Evolutionary conservation across 2,888 invertebrate species (phyloP).

Genomic region (Scotopteryx bipunctaria): DNA sequence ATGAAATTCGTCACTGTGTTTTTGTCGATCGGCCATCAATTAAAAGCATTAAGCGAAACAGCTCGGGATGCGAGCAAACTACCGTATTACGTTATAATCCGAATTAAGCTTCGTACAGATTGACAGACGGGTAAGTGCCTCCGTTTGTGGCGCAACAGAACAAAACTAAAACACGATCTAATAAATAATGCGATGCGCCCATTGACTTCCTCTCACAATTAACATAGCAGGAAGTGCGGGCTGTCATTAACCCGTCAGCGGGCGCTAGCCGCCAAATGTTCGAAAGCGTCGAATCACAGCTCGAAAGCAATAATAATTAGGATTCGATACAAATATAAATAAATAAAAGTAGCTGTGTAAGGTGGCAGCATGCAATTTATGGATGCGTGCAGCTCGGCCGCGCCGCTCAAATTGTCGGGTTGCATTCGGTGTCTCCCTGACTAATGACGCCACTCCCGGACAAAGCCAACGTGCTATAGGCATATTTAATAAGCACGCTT

Average conservation of each 20-base stretch:
- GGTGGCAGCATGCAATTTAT: constrained; percentile 79
- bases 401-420: constrained; percentile 74
- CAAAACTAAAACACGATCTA: constrained; percentile 67
- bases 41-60: constrained; percentile 72
- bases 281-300: constrained; percentile 73
- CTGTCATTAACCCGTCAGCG: constrained; percentile 80
- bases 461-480: constrained; percentile 63
- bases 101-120: constrained; percentile 65
- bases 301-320: constrained; percentile 68
- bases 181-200: constrained; percentile 76
- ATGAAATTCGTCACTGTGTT: constrained; percentile 48
- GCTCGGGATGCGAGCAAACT: constrained; percentile 70
- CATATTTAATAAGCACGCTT: constrained; percentile 66
- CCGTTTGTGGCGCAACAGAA: constrained; percentile 61
- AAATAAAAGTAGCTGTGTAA: constrained; percentile 75
- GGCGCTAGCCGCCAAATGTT: constrained; percentile 67
- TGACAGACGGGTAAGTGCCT: constrained; percentile 77
- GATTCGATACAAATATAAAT: constrained; percentile 78
- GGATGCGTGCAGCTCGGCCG: constrained; percentile 54
- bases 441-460: constrained; percentile 73
- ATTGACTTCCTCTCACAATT: constrained; percentile 77
- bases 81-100: constrained; percentile 82
- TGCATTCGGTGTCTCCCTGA: constrained; percentile 66
- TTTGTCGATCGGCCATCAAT: constrained; percentile 59
- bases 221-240: constrained; percentile 77